Evolutionary conservation across 2,113 vertebrate species (phyloP), one percentile per base, ranked within the genome.

Genomic region (Opisthocomus hoazin): DNA sequence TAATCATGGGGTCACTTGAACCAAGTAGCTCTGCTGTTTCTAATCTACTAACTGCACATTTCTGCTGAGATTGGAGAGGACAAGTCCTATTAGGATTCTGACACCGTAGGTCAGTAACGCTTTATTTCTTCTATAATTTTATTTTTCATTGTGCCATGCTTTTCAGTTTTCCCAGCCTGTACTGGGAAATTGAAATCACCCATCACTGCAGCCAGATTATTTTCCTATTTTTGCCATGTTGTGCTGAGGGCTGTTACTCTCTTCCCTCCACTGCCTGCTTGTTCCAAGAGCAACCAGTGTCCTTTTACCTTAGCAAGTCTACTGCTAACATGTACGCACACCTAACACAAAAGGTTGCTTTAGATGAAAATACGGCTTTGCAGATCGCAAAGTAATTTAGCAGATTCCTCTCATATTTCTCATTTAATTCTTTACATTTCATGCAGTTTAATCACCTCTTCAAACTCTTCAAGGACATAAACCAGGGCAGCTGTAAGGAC

Each of bases 21-120:
- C 85, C 95, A 98, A 96, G 92, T 88, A 92, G 75, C 85, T 98
- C 94, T 98, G 86, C 97, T 96, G 79, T 97, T 97, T 98, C 97
- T 98, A 98, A 98, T 98, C 97, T 98, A 97, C 96, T 97, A 97
- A 94, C 93, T 66, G 95, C 77, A 97, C 96, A 96, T 97, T 98
- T 98, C 97, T 97, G 97, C 78, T 94, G 94, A 97, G 93, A 98
- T 97, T 98, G 97, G 87, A 97, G 92, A 94, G 93, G 90, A 97
- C 95, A 94, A 91, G 94, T 97, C 90, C 93, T 97, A 97, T 97
- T 97, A 98, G 96, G 90, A 96, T 95, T 97, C 93, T 98, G 97
- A 97, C 97, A 97, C 94, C 58, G 5, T 89, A 97, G 97, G 97
- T 98, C 98, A 98, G 97, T 97, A 98, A 97, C 95, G 97, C 94